Base-by-base conservation (phyloP, 2,888 invertebrate genomes). In the Parnassius orleans region DNA sequence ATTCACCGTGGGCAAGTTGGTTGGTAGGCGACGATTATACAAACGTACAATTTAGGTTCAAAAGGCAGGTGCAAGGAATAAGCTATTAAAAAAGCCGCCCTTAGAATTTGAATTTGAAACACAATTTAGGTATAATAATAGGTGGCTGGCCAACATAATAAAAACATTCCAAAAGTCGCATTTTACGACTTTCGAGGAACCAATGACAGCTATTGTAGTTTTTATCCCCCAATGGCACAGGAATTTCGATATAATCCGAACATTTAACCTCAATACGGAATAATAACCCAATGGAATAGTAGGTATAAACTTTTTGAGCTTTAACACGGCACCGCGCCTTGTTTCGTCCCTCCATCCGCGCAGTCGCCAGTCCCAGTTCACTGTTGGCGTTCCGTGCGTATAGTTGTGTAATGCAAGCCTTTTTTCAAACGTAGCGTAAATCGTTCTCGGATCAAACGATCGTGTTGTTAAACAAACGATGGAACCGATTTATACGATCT, bases 391-490 rank as follows among this genome's bases (percentile, higher is more conserved):
- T 53, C 24, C 11, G 12, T 19, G 46, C 10, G 53, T 43, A 1
- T 5, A 57, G 57, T 48, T 53, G 61, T 53, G 46, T 61, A 11
- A 12, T 15, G 12, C 14, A 41, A 11, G n/a, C 24, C 15, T 11
- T 55, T 44, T 44, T n/a, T 9, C 19, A n/a, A 14, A 11, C 42
- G 51, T 19, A 10, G 15, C 24, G 33, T 24, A 60, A 60, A 50
- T 50, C 52, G 52, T 24, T 61, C 56, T 48, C 42, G 10, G 57
- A 61, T 61, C 61, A 61, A 61, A 61, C 56, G 56, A 51, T 50
- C 57, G 15, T 61, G 61, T 61, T 61, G 61, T 61, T 61, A 61
- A 61, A 61, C 61, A 61, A 57, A 57, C 61, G 56, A 60, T 60
- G 48, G 24, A 54, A 41, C 41, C 60, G 15, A 61, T 61, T 57